Percentiles rank a stretch among this genome's conserved stretches.
These are phyloP conservation scores for Mesopsocus fuscifrons DNA, from an alignment of 2,888 invertebrate species.

Conservation along the genomic window DNA sequence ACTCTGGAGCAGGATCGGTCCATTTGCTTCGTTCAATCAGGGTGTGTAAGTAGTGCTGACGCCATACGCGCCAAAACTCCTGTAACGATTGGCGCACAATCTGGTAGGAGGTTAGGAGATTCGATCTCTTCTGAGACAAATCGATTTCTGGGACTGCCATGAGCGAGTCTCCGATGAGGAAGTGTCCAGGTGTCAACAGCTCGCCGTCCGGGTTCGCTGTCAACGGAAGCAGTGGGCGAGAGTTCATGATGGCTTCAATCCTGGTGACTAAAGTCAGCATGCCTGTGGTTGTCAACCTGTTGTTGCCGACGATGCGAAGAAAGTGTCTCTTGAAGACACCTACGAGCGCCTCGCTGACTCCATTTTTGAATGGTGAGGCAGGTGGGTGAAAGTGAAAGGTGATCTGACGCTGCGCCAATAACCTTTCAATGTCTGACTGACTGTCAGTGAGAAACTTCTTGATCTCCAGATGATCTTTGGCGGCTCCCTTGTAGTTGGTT, in stretches of 20 bases:
- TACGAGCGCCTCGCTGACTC: slow-evolving; percentile 10
- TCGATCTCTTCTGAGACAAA: neutral
- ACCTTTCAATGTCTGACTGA: slow-evolving; percentile 9
- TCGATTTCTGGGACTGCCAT: slow-evolving; percentile 10
- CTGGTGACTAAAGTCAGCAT: slow-evolving; percentile 13
- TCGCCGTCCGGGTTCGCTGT: slow-evolving; percentile 13
- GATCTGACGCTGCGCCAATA: slow-evolving; percentile 9
- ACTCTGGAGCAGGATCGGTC: neutral
- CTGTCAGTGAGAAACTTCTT: slow-evolving; percentile 2
- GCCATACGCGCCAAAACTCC: neutral
- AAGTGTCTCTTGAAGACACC: slow-evolving; percentile 13
- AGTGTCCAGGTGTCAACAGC: slow-evolving; percentile 16
- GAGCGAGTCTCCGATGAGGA: slow-evolving; percentile 13
- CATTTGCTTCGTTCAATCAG: neutral
- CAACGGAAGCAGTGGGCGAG: slow-evolving; percentile 14
- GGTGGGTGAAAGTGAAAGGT: slow-evolving; percentile 14
- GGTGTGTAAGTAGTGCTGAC: neutral
- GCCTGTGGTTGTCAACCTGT: slow-evolving; percentile 13
- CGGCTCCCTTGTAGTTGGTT: slow-evolving; percentile 18
- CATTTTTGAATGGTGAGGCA: neutral
- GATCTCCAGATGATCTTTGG: slow-evolving; percentile 13
- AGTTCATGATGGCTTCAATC: slow-evolving; percentile 16
- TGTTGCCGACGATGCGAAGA: slow-evolving; percentile 11
- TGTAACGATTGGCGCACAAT: slow-evolving; percentile 4
- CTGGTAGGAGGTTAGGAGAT: slow-evolving; percentile 8